Evolutionary conservation across 2,113 vertebrate species (phyloP), one percentile per base, ranked within the genome.

Genomic region (Dicrurus megarhynchus): DNA sequence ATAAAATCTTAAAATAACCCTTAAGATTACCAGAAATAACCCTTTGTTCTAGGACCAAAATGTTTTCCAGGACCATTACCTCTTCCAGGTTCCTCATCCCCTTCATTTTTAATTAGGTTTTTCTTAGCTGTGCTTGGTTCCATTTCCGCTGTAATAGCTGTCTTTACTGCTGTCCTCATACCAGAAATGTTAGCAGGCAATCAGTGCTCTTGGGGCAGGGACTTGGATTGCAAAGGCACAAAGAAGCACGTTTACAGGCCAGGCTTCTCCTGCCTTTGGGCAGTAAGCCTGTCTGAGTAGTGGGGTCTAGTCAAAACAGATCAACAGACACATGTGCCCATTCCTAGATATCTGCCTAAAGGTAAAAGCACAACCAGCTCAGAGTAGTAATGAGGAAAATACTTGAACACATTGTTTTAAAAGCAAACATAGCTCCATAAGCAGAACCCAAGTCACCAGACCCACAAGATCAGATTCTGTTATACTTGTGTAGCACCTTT

Each of bases 91-190:
- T 92, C 26, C 52, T 65, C 65, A 84, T 46, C 17, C 77, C 21
- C 53, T 95, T 79, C 73, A 95, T 95, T 95, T 95, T 96, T 95
- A 91, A 95, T 95, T 87, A 93, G 76, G 16, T 93, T 75, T 95
- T 78, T 30, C 64, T 83, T 84, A 78, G 53, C 56, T 75, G 28
- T 5, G 8, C 52, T 67, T 49, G 26, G 6, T 90, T 93, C 79
- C 83, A 92, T 90, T 89, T 84, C 77, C 20, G 4, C 69, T 59
- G 4, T 60, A 91, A 94, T 49, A 60, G 76, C 76, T 56, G 13
- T 47, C 77, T 75, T 77, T 30, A 82, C 20, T 61, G 57, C 77
- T 76, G 39, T 79, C 44, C 53, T 82, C 47, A 16, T 41, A 93
- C 11, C 47, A 68, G 77, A 90, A 88, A 59, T 0, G 0, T 47